These are phyloP conservation scores for Lymantria dispar DNA, from an alignment of 2,888 invertebrate genomes.

Conservation along the genomic window DNA sequence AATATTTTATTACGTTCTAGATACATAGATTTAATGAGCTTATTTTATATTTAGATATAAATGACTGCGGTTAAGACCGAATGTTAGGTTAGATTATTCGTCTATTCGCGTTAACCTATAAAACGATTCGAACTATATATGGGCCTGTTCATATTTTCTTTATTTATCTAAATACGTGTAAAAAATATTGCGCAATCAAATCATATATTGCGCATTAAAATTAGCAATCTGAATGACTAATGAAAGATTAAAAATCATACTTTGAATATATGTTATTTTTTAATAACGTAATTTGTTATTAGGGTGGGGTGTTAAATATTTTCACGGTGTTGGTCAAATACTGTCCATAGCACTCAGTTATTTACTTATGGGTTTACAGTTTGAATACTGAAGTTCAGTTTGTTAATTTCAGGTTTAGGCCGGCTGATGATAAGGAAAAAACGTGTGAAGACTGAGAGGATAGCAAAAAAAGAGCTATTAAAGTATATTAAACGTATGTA, in stretches of 20 bases:
- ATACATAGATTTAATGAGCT: constrained; percentile 34
- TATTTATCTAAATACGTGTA: no score
- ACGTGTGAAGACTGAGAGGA: constrained; percentile 54
- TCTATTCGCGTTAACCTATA: no score
- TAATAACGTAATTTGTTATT: background rate
- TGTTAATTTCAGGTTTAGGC: constrained; percentile 73
- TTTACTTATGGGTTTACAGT: background rate
- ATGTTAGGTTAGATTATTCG: no score
- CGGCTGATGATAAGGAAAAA: constrained; percentile 48
- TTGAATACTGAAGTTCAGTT: constrained; percentile 51
- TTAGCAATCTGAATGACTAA: no score
- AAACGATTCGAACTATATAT: no score
- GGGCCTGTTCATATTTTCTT: no score
- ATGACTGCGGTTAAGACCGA: no score
- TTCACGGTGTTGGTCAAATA: background rate
- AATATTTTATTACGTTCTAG: constrained; percentile 10
- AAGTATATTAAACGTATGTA: background rate
- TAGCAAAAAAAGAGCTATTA: constrained; percentile 9
- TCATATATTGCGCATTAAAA: no score
- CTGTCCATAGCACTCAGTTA: background rate
- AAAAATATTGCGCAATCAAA: no score
- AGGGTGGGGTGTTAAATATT: constrained; percentile 4
- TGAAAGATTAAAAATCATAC: no score
- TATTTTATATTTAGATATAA: constrained; percentile 1
- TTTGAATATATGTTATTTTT: no score